Conservation (phyloP, 2,888 invertebrate genomes). For the Pseudeuparius sepicola region DNA sequence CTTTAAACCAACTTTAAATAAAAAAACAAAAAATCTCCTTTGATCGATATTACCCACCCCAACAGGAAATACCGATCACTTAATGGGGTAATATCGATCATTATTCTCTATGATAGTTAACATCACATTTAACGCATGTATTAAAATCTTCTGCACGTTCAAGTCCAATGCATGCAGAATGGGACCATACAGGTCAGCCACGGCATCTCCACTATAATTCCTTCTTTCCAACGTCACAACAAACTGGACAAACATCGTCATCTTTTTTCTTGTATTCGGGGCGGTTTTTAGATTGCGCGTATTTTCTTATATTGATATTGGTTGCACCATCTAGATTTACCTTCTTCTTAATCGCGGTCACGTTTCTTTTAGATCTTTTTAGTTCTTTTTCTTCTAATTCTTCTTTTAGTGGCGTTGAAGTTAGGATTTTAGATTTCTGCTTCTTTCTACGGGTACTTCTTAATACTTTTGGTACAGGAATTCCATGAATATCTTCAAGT, state of each 20-base stretch:
- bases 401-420: slow-evolving; percentile 11
- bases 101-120: not conserved
- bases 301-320: no score
- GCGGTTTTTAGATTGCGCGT: slow-evolving; percentile 3
- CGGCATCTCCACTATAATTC: slow-evolving; percentile 13
- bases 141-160: no score
- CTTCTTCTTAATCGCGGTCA: slow-evolving; percentile 9
- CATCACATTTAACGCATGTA: slow-evolving; percentile 4
- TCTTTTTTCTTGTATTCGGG: slow-evolving; percentile 4
- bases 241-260: slow-evolving; percentile 4
- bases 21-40: slow-evolving; percentile 6
- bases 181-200: slow-evolving; percentile 7
- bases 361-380: slow-evolving; percentile 12
- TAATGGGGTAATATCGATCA: slow-evolving; percentile 4
- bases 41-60: slow-evolving; percentile 7
- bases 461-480: no score
- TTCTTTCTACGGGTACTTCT: slow-evolving; percentile 14
- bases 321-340: slow-evolving; percentile 5
- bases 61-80: slow-evolving; percentile 4
- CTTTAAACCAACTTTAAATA: not conserved
- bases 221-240: slow-evolving; percentile 10
- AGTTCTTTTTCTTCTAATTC: slow-evolving; percentile 15
- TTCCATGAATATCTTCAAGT: no score
- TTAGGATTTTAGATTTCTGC: slow-evolving; percentile 13
- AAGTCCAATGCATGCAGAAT: no score